Percentiles rank a stretch among this genome's conserved stretches.
These are phyloP conservation scores for Ianthella basta DNA, from an alignment of 37 sponge, comb jelly and placozoan species.

Conservation along the genomic window DNA sequence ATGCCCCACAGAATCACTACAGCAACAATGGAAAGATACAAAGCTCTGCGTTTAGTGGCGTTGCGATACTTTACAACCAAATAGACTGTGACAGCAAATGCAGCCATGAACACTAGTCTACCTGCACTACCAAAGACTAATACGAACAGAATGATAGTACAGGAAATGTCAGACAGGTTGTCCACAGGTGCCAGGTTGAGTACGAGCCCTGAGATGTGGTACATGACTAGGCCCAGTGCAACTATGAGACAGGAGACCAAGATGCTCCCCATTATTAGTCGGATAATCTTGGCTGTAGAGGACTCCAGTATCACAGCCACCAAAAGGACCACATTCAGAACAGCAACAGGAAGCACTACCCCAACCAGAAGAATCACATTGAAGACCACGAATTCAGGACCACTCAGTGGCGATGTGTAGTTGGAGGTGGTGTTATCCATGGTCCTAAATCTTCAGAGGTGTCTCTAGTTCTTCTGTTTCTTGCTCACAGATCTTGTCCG, in stretches of 20 bases:
- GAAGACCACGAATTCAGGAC: constrained; percentile 1
- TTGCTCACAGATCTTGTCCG: too few relatives aligned
- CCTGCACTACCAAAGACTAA: neutral
- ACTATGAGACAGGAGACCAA: neutral
- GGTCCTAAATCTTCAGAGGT: too few relatives aligned
- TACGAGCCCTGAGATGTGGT: neutral
- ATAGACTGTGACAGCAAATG: neutral
- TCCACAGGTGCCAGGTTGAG: neutral
- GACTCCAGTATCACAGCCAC: neutral
- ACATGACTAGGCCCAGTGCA: neutral
- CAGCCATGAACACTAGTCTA: neutral
- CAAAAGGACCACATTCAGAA: neutral
- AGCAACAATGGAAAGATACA: neutral
- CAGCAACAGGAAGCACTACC: neutral
- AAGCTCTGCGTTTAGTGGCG: neutral
- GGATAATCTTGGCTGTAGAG: neutral
- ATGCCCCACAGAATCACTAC: neutral
- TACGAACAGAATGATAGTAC: neutral
- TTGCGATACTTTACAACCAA: neutral
- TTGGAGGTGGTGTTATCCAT: too few relatives aligned
- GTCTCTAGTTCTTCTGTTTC: too few relatives aligned
- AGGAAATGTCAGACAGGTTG: neutral
- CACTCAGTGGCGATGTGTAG: neutral
- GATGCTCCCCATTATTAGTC: neutral
- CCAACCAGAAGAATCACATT: neutral